Evolutionary conservation across 2,797 vertebrate genomes (phyloP).

Genomic region (Gymnoscopelus microlampas): DNA sequence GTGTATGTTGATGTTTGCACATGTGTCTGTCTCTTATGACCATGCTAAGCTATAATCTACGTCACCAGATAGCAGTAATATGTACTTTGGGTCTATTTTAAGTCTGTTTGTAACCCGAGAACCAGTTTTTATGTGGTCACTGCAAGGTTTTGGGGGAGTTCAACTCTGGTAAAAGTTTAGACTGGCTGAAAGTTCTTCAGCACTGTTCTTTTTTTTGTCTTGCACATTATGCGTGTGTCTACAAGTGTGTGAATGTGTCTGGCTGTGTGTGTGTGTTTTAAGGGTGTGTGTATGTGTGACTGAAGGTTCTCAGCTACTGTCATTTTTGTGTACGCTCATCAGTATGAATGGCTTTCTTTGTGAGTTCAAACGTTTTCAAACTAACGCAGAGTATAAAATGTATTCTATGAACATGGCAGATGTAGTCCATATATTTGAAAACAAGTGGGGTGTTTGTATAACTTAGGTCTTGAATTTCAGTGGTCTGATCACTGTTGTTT

Average conservation of each 20-base stretch:
- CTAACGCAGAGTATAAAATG: slow-evolving; percentile 8
- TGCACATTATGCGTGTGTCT: not conserved
- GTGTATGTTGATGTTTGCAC: slow-evolving; percentile 25
- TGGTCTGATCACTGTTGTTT: too few relatives aligned
- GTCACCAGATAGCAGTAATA: slow-evolving; percentile 70
- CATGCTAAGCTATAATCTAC: slow-evolving; percentile 67
- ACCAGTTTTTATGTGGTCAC: slow-evolving; percentile 72
- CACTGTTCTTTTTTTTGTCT: not conserved
- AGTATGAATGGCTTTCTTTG: slow-evolving; percentile 67
- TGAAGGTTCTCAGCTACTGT: not conserved
- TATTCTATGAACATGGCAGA: too few relatives aligned
- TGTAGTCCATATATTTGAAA: too few relatives aligned
- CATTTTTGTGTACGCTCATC: slow-evolving; percentile 6
- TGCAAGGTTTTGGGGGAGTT: slow-evolving; percentile 69
- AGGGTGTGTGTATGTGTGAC: slow-evolving; percentile 7
- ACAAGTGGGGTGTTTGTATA: too few relatives aligned
- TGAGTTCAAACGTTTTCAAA: slow-evolving; percentile 50
- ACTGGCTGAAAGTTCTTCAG: slow-evolving; percentile 40
- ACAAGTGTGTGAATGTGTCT: not conserved
- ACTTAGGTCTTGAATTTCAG: too few relatives aligned
- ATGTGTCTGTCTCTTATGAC: not conserved
- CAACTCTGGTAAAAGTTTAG: slow-evolving; percentile 68
- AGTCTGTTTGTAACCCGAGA: slow-evolving; percentile 71
- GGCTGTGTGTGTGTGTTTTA: slow-evolving; percentile 14
- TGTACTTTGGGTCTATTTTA: slow-evolving; percentile 78